A percentile compares a stretch with the other conserved stretches of the same genome.
These are phyloP conservation scores for Syndactyla subalaris DNA, from an alignment of 2,797 vertebrate species.

Conservation along the genomic window DNA sequence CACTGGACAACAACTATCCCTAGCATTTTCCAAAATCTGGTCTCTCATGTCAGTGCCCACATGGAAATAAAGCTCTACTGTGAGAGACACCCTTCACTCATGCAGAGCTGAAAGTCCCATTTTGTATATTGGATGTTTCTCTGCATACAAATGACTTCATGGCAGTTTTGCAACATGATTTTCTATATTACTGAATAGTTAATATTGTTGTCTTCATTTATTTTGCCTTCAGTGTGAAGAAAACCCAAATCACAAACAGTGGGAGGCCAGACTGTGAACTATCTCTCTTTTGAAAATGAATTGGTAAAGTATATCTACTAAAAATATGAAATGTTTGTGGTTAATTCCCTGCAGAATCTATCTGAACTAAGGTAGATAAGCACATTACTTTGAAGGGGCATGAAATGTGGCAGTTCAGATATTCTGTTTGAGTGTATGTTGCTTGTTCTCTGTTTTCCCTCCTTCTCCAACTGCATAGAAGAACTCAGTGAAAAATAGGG, in stretches of 20 bases:
- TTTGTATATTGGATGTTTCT: neutral
- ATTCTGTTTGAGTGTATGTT: neutral
- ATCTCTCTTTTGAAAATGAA: neutral
- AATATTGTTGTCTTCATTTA: neutral
- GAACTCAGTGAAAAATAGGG: neutral
- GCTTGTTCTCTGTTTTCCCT: neutral
- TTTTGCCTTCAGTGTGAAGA: neutral
- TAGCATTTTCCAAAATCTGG: neutral
- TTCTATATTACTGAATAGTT: neutral
- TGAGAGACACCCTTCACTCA: neutral
- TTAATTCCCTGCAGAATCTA: neutral
- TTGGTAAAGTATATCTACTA: neutral
- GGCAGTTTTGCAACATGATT: neutral
- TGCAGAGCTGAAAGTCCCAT: neutral
- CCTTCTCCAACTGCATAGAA: neutral
- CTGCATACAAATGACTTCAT: neutral
- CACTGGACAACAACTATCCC: accelerated
- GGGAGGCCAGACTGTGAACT: neutral
- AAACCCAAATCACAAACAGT: neutral
- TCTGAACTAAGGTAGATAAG: neutral
- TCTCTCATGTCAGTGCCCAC: neutral
- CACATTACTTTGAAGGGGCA: neutral
- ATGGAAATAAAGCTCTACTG: neutral
- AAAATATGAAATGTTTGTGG: neutral
- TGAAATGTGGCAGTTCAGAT: neutral